Percentiles rank a stretch among this genome's conserved stretches.
Conservation (phyloP, 2,797 vertebrate genomes). For the Tragelaphus eurycerus region DNA sequence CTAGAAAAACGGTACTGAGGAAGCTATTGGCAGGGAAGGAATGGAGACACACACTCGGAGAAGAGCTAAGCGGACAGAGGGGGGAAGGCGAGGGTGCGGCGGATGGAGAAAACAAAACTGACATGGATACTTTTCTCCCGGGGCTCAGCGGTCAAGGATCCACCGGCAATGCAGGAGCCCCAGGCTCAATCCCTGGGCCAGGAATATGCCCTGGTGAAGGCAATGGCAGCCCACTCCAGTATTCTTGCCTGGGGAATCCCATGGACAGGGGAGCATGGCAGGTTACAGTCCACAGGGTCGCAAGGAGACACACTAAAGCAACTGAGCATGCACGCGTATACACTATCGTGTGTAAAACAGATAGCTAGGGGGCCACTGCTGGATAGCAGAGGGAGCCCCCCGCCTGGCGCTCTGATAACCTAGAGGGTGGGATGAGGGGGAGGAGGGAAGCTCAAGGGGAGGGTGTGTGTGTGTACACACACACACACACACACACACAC, state of each 20-base stretch:
- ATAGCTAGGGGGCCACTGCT: neutral
- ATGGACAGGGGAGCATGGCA: neutral
- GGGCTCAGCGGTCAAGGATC: neutral
- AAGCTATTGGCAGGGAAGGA: neutral
- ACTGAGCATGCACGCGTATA: no score
- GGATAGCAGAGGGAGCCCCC: neutral
- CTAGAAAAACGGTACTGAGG: neutral
- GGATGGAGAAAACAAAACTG: fast-evolving
- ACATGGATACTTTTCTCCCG: neutral
- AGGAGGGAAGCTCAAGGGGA: neutral
- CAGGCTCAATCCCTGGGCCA: neutral
- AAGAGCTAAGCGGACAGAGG: neutral
- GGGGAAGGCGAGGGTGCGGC: neutral
- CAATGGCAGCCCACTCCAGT: neutral
- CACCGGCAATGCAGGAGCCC: neutral
- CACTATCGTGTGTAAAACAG: neutral
- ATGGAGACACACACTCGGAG: neutral
- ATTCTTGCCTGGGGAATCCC: neutral
- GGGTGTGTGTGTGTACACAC: fast-evolving
- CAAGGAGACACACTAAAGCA: no score
- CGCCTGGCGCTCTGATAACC: neutral
- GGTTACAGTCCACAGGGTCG: no score
- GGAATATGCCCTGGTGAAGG: neutral
- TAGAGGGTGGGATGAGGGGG: neutral
- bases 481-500: no score